Percentiles rank a stretch among this genome's conserved stretches.
These are phyloP conservation scores for Numenius arquata DNA, from an alignment of 2,113 vertebrate species.

Conservation along the genomic window DNA sequence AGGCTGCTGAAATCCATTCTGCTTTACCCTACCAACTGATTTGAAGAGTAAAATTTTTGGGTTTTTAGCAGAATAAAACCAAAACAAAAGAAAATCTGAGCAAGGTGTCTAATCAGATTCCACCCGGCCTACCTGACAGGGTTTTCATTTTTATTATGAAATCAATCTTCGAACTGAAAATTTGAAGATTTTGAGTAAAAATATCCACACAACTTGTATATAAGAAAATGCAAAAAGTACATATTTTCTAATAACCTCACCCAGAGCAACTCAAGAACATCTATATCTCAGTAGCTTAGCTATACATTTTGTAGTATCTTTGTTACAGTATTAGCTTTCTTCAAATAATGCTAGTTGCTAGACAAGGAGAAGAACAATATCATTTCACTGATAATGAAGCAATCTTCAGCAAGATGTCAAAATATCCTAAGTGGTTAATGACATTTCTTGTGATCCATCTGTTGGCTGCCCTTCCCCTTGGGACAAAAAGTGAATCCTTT, in stretches of 20 bases:
- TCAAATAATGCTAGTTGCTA: background rate
- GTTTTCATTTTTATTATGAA: background rate
- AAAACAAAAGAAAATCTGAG: background rate
- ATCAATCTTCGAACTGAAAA: background rate
- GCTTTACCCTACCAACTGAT: background rate
- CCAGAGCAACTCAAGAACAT: background rate
- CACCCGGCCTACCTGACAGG: background rate
- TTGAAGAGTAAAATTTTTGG: background rate
- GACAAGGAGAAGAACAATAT: background rate
- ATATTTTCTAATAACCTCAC: background rate
- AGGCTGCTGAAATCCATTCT: background rate
- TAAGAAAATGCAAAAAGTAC: background rate
- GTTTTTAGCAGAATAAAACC: background rate
- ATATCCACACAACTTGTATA: background rate
- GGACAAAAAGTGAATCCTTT: background rate
- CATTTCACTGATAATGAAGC: conserved; percentile 8
- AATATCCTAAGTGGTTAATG: background rate
- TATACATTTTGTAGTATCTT: background rate
- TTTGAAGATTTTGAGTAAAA: background rate
- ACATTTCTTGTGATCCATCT: background rate
- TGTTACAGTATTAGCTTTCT: background rate
- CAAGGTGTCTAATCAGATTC: background rate
- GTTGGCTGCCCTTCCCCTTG: background rate
- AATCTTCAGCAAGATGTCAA: conserved; percentile 6
- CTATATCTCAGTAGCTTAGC: background rate